Evolutionary conservation across 2,797 vertebrate species (phyloP), one percentile per base, ranked within the genome.

Genomic region (Ctenochaetus hawaiiensis): DNA sequence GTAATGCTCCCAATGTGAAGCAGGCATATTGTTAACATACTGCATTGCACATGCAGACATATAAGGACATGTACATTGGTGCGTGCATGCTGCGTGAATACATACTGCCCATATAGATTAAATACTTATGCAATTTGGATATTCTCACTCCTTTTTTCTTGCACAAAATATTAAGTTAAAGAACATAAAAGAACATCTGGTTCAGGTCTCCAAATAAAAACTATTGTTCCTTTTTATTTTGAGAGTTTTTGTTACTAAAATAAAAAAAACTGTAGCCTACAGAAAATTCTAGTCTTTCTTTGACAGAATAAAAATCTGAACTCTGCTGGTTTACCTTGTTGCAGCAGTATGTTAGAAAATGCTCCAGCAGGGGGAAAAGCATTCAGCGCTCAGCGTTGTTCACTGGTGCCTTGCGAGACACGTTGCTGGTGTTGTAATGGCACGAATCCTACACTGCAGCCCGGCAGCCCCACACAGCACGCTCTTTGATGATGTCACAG

Each of bases 401-500:
- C 91, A 93, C 84, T 89, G 90, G 87, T 89, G 93, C 93, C 89
- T 89, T 87, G 91, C 91, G 77, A 90, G 88, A 90, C 91, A 89
- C 87, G 90, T 85, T 90, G 91, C 92, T 92, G 90, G 80, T 85
- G 89, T 90, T 93, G 91, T 92, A 93, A 89, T 85, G 86, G 90
- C 89, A 84, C 68, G 86, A 89, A 89, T 93, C 89, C 82, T 90
- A 92, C 90, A 87, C 88, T 89, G 84, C 83, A 82, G 87, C 77
- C 69, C 73, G 77, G 77, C 85, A 87, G 86, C 87, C 85, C 82
- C 84, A 85, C 90, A 88, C 93, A 91, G 91, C 92, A 89, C 64
- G 89, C 89, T 85, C 89, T 94, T 94, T 94, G 93, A 94, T 94
- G 93, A 94, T 94, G 94, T 94, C 95, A 94, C 91, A 86, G 91